phyloP scores from a whole-genome alignment of 2,888 invertebrate species.

The Allygus modestus region DNA sequence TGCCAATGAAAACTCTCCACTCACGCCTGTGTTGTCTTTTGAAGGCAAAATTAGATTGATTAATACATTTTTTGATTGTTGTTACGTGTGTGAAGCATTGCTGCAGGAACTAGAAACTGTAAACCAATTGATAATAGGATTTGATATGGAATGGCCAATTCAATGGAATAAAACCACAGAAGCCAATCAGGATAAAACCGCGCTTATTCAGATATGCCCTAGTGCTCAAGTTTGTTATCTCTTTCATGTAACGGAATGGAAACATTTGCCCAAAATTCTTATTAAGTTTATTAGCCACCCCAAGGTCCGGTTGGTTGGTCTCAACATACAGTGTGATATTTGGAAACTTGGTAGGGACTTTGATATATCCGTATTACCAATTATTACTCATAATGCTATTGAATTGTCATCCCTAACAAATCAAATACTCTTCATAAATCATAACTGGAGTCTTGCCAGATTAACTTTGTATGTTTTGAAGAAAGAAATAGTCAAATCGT shows the following conservation, averaged over 20 bases:
- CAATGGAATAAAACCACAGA: constrained; percentile 79
- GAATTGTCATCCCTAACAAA: constrained; percentile 80
- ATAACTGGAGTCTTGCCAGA: constrained; percentile 80
- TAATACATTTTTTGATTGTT: constrained; percentile 75
- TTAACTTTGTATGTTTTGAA: constrained; percentile 78
- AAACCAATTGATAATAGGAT: constrained; percentile 75
- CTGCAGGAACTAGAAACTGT: constrained; percentile 73
- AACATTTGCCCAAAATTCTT: constrained; percentile 78
- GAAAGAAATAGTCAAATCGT: constrained; percentile 58
- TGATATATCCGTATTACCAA: constrained; percentile 76
- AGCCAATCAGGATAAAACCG: constrained; percentile 74
- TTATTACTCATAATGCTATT: constrained; percentile 78
- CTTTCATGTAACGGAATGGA: constrained; percentile 77
- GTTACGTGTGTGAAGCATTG: constrained; percentile 75
- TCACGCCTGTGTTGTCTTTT: constrained; percentile 49
- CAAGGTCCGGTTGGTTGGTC: constrained; percentile 79
- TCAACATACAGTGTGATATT: constrained; percentile 82
- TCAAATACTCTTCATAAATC: constrained; percentile 75
- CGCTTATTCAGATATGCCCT: constrained; percentile 80
- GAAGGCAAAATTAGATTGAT: constrained; percentile 73
- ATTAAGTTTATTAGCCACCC: constrained; percentile 77
- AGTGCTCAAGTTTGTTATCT: constrained; percentile 77
- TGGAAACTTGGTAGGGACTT: constrained; percentile 81
- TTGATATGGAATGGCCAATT: constrained; percentile 84
- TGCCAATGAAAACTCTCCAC: not conserved